These are phyloP conservation scores for Pteropus rufus DNA, from an alignment of 2,797 vertebrate genomes.

Conservation along the genomic window DNA sequence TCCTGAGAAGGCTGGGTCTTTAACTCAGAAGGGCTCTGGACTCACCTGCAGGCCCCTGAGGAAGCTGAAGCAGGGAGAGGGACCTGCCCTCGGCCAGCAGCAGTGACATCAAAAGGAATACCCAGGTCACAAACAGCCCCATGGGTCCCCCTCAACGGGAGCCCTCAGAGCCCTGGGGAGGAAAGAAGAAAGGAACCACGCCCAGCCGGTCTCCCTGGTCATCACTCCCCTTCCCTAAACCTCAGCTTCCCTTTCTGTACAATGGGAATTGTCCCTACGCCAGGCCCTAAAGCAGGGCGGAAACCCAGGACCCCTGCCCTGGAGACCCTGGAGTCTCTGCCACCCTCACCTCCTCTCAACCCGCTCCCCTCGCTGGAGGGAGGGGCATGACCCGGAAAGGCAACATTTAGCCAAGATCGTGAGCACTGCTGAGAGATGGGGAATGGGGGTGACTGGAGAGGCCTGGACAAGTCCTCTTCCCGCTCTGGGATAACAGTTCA, in stretches of 20 bases:
- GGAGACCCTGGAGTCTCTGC: background rate
- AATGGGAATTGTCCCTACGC: fast-evolving
- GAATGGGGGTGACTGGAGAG: fast-evolving
- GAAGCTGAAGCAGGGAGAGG: background rate
- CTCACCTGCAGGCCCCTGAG: background rate
- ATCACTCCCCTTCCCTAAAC: background rate
- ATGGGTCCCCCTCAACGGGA: background rate
- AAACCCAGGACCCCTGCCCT: background rate
- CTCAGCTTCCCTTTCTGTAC: background rate
- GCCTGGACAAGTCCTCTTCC: background rate
- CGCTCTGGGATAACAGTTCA: fast-evolving
- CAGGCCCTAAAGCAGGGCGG: background rate
- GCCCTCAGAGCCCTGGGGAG: background rate
- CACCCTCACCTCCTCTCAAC: background rate
- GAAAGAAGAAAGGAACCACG: background rate
- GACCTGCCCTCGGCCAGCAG: background rate
- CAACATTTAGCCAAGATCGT: background rate
- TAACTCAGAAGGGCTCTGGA: background rate
- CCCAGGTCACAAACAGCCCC: background rate
- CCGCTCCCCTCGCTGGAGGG: fast-evolving
- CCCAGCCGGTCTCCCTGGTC: background rate
- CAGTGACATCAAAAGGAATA: background rate
- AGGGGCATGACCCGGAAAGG: background rate
- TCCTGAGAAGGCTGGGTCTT: background rate
- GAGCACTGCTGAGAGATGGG: background rate